A percentile compares a stretch with the other conserved stretches of the same genome.
Evolutionary conservation across 2,888 invertebrate species (phyloP).

Genomic region (Drosophila mulleri): DNA sequence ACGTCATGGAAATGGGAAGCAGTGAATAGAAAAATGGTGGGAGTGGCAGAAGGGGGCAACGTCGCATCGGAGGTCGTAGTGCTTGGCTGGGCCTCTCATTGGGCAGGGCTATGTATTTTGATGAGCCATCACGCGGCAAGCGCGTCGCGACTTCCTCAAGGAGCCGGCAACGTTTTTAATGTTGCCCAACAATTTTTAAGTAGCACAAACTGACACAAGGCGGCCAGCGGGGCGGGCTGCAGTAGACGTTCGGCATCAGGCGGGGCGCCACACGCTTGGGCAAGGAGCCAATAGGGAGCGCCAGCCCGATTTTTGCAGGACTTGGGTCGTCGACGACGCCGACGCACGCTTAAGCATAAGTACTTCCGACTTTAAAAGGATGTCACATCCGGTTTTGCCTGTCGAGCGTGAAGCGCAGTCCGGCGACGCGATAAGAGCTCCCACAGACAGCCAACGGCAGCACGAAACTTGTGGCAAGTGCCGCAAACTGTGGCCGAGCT

Average conservation of each 20-base stretch:
- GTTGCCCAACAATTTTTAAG: slow-evolving; percentile 75
- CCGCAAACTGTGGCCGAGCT: slow-evolving; percentile 48
- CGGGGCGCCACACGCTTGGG: slow-evolving; percentile 27
- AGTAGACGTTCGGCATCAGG: slow-evolving; percentile 18
- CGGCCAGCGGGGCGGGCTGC: slow-evolving; percentile 5
- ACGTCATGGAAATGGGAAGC: slow-evolving; percentile 11
- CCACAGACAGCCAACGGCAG: slow-evolving; percentile 9
- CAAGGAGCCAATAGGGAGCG: not conserved
- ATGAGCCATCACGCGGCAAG: slow-evolving; percentile 34
- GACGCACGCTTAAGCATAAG: slow-evolving; percentile 83
- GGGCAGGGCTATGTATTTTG: slow-evolving; percentile 48
- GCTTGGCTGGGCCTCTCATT: slow-evolving; percentile 23
- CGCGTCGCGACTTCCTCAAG: slow-evolving; percentile 5
- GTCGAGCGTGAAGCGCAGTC: slow-evolving; percentile 76
- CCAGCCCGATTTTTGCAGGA: slow-evolving; percentile 13
- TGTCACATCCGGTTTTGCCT: slow-evolving; percentile 83
- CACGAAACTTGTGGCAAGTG: slow-evolving; percentile 40
- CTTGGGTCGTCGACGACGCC: slow-evolving; percentile 41
- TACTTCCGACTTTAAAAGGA: slow-evolving; percentile 85
- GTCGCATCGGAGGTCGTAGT: not conserved
- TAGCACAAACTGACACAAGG: slow-evolving; percentile 68
- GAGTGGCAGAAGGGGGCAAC: too few species aligned
- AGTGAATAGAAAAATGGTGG: not conserved
- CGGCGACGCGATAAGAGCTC: slow-evolving; percentile 75
- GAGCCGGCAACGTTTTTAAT: slow-evolving; percentile 54